Base-by-base conservation (phyloP, 2,888 invertebrate species). In the Cerastis leucographa region DNA sequence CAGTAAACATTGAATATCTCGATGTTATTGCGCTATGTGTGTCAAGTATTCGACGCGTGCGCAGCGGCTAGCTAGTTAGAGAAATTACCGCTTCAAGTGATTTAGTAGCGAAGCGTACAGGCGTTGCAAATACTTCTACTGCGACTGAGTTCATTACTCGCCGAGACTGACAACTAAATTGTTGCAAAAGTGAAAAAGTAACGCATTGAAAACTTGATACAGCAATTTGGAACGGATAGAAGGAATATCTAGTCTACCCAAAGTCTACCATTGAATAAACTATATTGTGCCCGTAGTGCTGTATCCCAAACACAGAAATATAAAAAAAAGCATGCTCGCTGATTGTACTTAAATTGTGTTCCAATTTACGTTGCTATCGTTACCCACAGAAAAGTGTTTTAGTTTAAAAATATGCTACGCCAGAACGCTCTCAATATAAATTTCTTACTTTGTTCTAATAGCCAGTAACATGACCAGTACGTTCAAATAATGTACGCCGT, bases 71-170 rank as follows among this genome's bases (percentile, higher is more conserved):
- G 71, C 71, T 46, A 71, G 78, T 72, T 77, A 84, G 89, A 89
- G 89, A 88, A 88, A 88, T 85, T 88, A 85, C 85, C 76, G 81
- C 76, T 73, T 68, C 65, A 71, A 69, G 74, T 88, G 83, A 88
- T 84, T 89, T 85, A 80, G 73, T 87, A 61, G 73, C 68, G 67
- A 78, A 73, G 68, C 74, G 71, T 51, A 74, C 64, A 81, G 65
- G 65, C 76, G 72, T 74, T 77, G 59, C 79, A 69, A 76, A 85
- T 78, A 78, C 49, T 64, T 76, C 71, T 59, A 72, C 35, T 67
- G 44, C n/a, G 71, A 29, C 51, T 42, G 51, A 64, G 80, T 84
- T 74, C 74, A 62, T 84, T 83, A 84, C 54, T 71, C 71, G 71
- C 44, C 1, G 46, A 44, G 44, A 68, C 35, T 79, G 82, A 86